A percentile compares a stretch with the other conserved stretches of the same genome.
These are phyloP conservation scores for Lithodes maja DNA, from an alignment of 2,888 invertebrate species.

Conservation along the genomic window DNA sequence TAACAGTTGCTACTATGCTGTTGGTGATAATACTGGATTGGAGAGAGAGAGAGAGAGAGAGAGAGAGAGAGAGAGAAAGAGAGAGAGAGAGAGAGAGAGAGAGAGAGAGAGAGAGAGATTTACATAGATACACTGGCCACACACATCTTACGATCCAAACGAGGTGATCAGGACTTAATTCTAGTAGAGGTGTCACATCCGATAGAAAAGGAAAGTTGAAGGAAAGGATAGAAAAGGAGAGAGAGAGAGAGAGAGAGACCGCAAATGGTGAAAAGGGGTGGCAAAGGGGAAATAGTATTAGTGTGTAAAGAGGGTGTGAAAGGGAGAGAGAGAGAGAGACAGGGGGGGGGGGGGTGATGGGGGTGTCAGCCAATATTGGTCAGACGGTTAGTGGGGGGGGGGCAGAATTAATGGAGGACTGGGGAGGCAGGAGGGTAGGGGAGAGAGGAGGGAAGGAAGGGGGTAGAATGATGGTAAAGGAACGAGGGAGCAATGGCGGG, in stretches of 20 bases:
- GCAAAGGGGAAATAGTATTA: background rate
- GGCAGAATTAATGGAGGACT: background rate
- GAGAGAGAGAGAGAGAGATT: too few relatives aligned
- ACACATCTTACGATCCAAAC: too few relatives aligned
- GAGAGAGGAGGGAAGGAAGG: background rate
- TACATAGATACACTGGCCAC: too few relatives aligned
- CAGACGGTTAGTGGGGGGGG: constrained; percentile 46
- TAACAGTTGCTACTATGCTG: too few relatives aligned
- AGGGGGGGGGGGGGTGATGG: background rate
- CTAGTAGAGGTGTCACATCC: background rate
- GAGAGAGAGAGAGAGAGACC: background rate
- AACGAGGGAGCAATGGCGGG: background rate
- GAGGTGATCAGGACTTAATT: too few relatives aligned
- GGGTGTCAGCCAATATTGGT: constrained; percentile 66
- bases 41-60: too few relatives aligned
- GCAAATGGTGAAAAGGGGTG: background rate
- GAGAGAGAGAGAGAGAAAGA: too few relatives aligned
- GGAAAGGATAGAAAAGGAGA: background rate
- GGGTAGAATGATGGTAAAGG: background rate
- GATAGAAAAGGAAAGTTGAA: constrained; percentile 48
- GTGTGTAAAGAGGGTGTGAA: background rate
- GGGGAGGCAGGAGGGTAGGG: background rate
- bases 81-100: too few relatives aligned
- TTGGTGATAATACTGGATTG: too few relatives aligned
- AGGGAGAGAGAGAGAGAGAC: background rate